These are phyloP conservation scores for Globia sparganii DNA, from an alignment of 2,888 invertebrate species.

Conservation along the genomic window DNA sequence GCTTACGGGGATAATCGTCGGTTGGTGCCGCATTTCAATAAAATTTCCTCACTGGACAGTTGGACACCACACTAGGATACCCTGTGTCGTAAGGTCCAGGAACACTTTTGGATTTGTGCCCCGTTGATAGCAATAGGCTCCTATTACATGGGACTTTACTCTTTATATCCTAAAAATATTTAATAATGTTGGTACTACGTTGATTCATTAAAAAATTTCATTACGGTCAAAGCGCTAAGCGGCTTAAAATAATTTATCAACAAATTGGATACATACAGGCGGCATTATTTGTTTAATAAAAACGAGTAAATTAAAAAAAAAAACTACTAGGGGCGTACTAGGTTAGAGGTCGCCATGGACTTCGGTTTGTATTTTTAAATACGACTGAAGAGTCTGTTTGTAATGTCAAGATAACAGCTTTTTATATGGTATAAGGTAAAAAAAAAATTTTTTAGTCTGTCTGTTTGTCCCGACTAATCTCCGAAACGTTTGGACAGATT, in stretches of 20 bases:
- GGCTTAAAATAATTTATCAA: constrained; percentile 34
- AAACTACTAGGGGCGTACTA: neutral
- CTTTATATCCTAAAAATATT: neutral
- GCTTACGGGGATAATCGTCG: too few relatives aligned
- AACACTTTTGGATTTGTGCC: neutral
- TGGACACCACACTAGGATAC: too few relatives aligned
- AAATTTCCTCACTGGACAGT: too few relatives aligned
- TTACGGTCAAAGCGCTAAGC: neutral
- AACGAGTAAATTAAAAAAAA: neutral
- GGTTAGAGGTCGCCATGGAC: constrained; percentile 3
- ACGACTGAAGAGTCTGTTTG: too few relatives aligned
- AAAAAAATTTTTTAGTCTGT: too few relatives aligned
- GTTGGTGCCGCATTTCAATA: too few relatives aligned
- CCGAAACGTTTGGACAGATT: too few relatives aligned
- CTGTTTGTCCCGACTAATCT: too few relatives aligned
- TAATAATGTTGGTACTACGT: neutral
- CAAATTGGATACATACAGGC: neutral
- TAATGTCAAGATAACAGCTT: too few relatives aligned
- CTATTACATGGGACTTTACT: neutral
- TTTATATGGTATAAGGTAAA: too few relatives aligned
- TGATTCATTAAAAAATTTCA: neutral
- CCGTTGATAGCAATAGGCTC: neutral
- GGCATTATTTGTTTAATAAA: neutral
- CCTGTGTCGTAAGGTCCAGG: too few relatives aligned
- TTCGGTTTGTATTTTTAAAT: too few relatives aligned